Evolutionary conservation across 2,797 vertebrate genomes (phyloP).

Genomic region (Harpagifer antarcticus): DNA sequence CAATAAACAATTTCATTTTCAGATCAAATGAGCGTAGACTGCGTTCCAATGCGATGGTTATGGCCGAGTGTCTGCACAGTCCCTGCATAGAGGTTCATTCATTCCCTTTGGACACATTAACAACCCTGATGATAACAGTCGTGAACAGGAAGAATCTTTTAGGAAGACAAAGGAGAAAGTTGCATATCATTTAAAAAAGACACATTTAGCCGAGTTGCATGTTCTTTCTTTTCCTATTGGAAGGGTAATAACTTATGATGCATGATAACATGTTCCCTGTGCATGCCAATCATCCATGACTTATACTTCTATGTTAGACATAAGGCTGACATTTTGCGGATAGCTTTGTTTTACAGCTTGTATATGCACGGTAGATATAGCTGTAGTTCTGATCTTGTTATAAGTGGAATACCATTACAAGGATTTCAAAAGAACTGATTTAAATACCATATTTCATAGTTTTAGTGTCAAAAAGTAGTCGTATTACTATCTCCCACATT

Average conservation of each 20-base stretch:
- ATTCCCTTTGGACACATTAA: slow-evolving; percentile 65
- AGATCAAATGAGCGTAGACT: slow-evolving; percentile 19
- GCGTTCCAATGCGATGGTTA: slow-evolving; percentile 37
- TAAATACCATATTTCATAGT: slow-evolving; percentile 57
- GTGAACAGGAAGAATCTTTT: slow-evolving; percentile 52
- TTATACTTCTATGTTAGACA: slow-evolving; percentile 11
- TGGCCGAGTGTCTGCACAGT: slow-evolving; percentile 56
- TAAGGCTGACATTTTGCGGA: not conserved
- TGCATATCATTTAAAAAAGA: slow-evolving; percentile 62
- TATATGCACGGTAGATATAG: slow-evolving; percentile 10
- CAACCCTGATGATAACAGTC: slow-evolving; percentile 55
- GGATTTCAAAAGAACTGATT: slow-evolving; percentile 31
- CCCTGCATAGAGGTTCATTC: slow-evolving; percentile 46
- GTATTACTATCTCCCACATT: slow-evolving; percentile 35
- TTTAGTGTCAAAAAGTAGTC: slow-evolving; percentile 73
- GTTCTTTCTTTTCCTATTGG: slow-evolving; percentile 8
- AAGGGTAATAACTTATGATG: slow-evolving; percentile 2
- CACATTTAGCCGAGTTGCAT: slow-evolving; percentile 15
- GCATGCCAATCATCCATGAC: slow-evolving; percentile 4
- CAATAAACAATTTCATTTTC: slow-evolving; percentile 32
- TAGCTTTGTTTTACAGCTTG: slow-evolving; percentile 11
- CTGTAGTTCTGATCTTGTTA: slow-evolving; percentile 6
- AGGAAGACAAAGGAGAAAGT: slow-evolving; percentile 58
- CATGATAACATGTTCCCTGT: not conserved
- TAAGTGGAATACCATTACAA: slow-evolving; percentile 9